phyloP scores from a whole-genome alignment of 2,888 invertebrate genomes.

The Opisthograptis luteolata region DNA sequence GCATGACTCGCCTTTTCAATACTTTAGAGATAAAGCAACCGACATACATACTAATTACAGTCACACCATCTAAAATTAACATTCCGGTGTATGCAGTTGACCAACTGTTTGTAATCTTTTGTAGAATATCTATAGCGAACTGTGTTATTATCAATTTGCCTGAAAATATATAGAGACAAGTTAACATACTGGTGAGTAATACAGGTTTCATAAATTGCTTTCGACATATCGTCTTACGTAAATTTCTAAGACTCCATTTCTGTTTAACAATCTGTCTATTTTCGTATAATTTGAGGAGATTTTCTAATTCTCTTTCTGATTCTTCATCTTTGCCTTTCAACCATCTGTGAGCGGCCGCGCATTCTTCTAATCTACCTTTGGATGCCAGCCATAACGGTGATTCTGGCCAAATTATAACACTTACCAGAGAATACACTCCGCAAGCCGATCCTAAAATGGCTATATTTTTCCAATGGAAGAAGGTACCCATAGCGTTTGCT shows the following conservation, averaged over 20 bases:
- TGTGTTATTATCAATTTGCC: conserved; percentile 52
- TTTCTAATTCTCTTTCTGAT: conserved; percentile 36
- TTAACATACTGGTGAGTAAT: conserved; percentile 32
- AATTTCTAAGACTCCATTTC: not conserved
- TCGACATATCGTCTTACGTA: not conserved
- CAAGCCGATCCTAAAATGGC: conserved; percentile 33
- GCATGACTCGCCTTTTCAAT: conserved; percentile 43
- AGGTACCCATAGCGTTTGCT: conserved; percentile 46
- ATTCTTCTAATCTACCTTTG: conserved; percentile 46
- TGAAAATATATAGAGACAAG: conserved; percentile 37
- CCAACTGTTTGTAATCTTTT: conserved; percentile 47
- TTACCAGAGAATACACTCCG: conserved; percentile 29
- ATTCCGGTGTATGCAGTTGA: conserved; percentile 49
- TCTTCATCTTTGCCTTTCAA: conserved; percentile 45
- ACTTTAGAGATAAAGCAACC: conserved; percentile 41
- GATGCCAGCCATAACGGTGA: conserved; percentile 55
- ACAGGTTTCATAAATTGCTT: conserved; percentile 46
- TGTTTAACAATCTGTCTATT: conserved; percentile 6
- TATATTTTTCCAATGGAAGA: conserved; percentile 42
- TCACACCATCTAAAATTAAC: conserved; percentile 55
- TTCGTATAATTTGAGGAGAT: conserved; percentile 38
- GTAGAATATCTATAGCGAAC: conserved; percentile 56
- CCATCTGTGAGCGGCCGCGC: conserved; percentile 44
- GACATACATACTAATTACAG: conserved; percentile 49
- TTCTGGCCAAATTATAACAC: conserved; percentile 42